phyloP scores from a whole-genome alignment of 2,888 invertebrate species.

The Trimorus sp. region DNA sequence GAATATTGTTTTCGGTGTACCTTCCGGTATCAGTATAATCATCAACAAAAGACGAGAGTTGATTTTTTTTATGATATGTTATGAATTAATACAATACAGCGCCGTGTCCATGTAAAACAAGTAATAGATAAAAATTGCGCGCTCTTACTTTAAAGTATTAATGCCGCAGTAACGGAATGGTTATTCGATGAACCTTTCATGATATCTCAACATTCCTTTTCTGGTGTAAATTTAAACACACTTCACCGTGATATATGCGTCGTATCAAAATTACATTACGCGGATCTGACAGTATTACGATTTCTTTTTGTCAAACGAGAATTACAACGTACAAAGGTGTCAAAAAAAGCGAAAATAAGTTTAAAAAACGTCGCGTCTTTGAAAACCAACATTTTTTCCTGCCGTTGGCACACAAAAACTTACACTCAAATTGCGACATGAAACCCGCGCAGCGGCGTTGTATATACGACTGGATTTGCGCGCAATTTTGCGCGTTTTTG shows the following conservation, averaged over 20 bases:
- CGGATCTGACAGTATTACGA: constrained; percentile 2
- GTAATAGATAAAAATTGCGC: background rate
- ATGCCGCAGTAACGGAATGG: background rate
- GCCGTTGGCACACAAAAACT: no score
- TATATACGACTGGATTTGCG: no score
- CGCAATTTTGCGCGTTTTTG: no score
- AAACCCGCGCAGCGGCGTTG: no score
- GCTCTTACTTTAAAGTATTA: background rate
- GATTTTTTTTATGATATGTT: background rate
- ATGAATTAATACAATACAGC: background rate
- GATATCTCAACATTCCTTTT: constrained; percentile 9
- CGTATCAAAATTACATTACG: constrained; percentile 10
- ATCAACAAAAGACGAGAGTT: no score
- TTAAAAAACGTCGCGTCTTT: no score
- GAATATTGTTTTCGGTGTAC: no score
- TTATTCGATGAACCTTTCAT: constrained; percentile 2
- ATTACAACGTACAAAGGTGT: background rate
- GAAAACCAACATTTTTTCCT: no score
- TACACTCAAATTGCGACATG: no score
- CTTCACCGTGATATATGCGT: constrained; percentile 7
- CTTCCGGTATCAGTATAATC: no score
- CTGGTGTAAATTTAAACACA: background rate
- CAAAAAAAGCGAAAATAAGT: no score
- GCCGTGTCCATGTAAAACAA: background rate
- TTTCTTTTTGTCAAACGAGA: constrained; percentile 6